These are phyloP conservation scores for Intellagama lesueurii DNA, from an alignment of 2,797 vertebrate genomes.

Conservation along the genomic window DNA sequence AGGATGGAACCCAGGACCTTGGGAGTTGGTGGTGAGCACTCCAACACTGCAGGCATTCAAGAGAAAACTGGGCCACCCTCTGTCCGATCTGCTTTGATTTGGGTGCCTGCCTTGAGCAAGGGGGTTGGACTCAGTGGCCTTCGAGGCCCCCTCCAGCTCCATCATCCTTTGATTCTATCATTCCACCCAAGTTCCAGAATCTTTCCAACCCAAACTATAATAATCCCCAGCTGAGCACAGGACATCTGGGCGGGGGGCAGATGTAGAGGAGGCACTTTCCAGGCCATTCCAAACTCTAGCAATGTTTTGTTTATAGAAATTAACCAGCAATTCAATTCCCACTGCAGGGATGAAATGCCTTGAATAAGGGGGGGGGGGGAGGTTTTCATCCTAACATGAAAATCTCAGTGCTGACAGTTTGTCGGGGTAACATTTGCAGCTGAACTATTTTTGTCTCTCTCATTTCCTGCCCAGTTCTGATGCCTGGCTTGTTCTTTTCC, in stretches of 20 bases:
- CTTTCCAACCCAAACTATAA: not conserved
- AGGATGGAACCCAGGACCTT: too few species aligned
- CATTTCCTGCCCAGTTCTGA: not conserved
- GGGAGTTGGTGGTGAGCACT: too few species aligned
- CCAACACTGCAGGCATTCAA: too few species aligned
- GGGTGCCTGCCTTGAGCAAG: too few species aligned
- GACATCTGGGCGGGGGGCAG: not conserved
- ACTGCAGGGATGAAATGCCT: not conserved
- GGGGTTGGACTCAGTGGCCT: too few species aligned
- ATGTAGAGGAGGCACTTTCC: not conserved
- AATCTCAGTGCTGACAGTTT: not conserved
- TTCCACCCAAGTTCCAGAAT: not conserved
- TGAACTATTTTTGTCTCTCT: constrained; percentile 11
- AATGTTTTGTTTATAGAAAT: not conserved
- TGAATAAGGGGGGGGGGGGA: too few species aligned
- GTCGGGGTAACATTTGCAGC: not conserved
- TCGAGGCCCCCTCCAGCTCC: too few species aligned
- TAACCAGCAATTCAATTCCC: not conserved
- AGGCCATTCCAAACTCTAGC: not conserved
- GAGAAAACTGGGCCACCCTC: too few species aligned
- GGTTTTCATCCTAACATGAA: not conserved
- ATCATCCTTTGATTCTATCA: too few species aligned
- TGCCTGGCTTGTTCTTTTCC: not conserved
- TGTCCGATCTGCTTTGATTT: too few species aligned
- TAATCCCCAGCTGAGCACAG: not conserved